A percentile compares a stretch with the other conserved stretches of the same genome.
These are phyloP conservation scores for Lepilemur septentrionalis DNA, from an alignment of 2,797 vertebrate genomes.

Conservation along the genomic window DNA sequence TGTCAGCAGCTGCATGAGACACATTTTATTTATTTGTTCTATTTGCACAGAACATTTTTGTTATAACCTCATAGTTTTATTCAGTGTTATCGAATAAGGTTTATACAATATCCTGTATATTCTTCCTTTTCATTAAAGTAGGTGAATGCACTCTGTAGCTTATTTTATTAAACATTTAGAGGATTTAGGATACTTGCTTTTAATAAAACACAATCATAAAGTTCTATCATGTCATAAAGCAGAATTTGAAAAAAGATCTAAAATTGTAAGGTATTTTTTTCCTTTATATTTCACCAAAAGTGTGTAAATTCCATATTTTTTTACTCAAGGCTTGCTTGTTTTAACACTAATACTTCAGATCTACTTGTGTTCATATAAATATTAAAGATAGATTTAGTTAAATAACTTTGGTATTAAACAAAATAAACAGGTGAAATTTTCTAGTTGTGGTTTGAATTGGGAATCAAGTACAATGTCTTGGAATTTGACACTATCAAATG, in stretches of 20 bases:
- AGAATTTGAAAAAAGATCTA: neutral
- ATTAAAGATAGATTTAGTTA: neutral
- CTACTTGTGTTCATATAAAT: neutral
- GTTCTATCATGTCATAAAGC: constrained; percentile 44
- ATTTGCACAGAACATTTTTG: constrained; percentile 44
- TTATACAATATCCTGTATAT: neutral
- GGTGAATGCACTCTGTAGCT: constrained; percentile 28
- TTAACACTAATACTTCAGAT: neutral
- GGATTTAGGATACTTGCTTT: constrained; percentile 40
- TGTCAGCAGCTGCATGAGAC: constrained; percentile 39
- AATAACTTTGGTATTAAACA: neutral
- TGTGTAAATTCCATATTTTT: neutral
- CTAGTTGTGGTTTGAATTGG: neutral
- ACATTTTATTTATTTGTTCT: constrained; percentile 57
- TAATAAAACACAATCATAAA: constrained; percentile 48
- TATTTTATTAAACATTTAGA: constrained; percentile 33
- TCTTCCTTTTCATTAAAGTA: constrained; percentile 69
- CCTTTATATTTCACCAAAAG: neutral
- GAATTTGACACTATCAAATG: neutral
- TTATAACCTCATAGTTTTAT: constrained; percentile 34
- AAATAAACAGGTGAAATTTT: neutral
- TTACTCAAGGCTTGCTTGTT: neutral
- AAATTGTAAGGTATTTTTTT: neutral
- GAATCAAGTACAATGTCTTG: neutral
- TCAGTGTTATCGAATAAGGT: constrained; percentile 2